Evolutionary conservation across 2,888 invertebrate species (phyloP).

Genomic region (Macrosiphum euphorbiae): DNA sequence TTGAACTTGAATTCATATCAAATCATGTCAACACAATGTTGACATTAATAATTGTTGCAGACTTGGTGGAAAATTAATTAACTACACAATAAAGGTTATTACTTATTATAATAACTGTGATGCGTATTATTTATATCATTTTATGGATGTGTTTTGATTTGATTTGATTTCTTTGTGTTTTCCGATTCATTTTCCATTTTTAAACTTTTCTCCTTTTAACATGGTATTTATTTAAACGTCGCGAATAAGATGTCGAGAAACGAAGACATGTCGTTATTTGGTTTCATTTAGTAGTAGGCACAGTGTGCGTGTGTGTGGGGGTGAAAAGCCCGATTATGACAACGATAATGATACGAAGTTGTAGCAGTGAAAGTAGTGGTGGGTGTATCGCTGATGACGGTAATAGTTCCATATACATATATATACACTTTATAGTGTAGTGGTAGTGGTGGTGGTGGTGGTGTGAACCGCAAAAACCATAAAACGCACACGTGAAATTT

Average conservation of each 20-base stretch:
- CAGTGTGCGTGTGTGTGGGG: no score
- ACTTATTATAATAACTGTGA: not conserved
- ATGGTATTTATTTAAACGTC: not conserved
- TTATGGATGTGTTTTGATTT: not conserved
- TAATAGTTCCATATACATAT: constrained; percentile 1
- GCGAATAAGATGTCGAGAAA: not conserved
- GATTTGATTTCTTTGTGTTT: not conserved
- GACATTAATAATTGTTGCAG: not conserved
- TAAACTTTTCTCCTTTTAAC: not conserved
- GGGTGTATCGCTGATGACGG: constrained; percentile 5
- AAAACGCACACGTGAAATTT: constrained; percentile 57
- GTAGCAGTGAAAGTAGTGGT: not conserved
- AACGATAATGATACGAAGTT: constrained; percentile 35
- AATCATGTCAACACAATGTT: no score
- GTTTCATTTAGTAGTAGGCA: not conserved
- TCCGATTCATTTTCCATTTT: not conserved
- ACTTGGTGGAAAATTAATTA: not conserved
- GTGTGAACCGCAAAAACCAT: constrained; percentile 51
- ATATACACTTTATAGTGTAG: not conserved
- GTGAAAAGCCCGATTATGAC: not conserved
- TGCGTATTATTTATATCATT: not conserved
- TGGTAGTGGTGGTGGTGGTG: not conserved
- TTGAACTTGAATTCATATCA: no score
- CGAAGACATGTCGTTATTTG: not conserved
- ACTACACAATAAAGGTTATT: not conserved